Percentiles rank a stretch among this genome's conserved stretches.
Evolutionary conservation across 2,797 vertebrate species (phyloP).

Genomic region (Leptoclinus maculatus): DNA sequence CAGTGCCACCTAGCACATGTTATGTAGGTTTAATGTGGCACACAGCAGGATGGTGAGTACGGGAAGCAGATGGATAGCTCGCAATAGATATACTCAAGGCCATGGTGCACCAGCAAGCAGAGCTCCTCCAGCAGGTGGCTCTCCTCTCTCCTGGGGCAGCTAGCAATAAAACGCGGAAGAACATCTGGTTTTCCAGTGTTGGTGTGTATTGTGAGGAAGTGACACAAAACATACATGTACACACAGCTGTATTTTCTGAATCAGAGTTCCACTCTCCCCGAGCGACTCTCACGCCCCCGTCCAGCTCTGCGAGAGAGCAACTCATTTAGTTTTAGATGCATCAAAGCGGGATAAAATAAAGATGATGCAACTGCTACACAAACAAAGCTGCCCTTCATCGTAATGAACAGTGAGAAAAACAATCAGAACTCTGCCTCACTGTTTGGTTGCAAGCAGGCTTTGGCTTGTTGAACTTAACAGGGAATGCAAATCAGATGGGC

Average conservation of each 20-base stretch:
- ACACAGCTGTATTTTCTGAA: constrained; percentile 69
- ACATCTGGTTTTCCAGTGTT: constrained; percentile 64
- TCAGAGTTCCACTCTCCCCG: constrained; percentile 54
- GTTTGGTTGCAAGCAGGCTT: constrained; percentile 20
- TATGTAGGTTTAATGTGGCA: constrained; percentile 38
- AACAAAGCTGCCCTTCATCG: constrained; percentile 61
- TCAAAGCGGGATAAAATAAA: constrained; percentile 50
- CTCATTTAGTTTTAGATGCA: constrained; percentile 59
- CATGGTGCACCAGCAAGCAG: constrained; percentile 39
- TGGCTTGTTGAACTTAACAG: constrained; percentile 51
- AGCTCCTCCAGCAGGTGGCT: constrained; percentile 76
- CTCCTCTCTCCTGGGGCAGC: constrained; percentile 65
- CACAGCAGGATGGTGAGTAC: constrained; percentile 37
- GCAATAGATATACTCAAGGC: constrained; percentile 63
- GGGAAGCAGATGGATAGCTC: constrained; percentile 67
- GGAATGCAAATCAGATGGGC: constrained; percentile 51
- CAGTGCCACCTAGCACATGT: constrained; percentile 9
- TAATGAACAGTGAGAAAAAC: constrained; percentile 61
- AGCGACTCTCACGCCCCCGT: constrained; percentile 39
- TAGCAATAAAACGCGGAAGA: constrained; percentile 67
- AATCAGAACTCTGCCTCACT: constrained; percentile 17
- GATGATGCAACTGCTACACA: constrained; percentile 42
- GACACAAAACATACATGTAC: constrained; percentile 47
- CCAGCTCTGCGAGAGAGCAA: constrained; percentile 35
- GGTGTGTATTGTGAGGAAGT: constrained; percentile 51